Evolutionary conservation across 2,113 vertebrate genomes (phyloP), one percentile per base, ranked within the genome.

Genomic region (Festucalex cinctus): DNA sequence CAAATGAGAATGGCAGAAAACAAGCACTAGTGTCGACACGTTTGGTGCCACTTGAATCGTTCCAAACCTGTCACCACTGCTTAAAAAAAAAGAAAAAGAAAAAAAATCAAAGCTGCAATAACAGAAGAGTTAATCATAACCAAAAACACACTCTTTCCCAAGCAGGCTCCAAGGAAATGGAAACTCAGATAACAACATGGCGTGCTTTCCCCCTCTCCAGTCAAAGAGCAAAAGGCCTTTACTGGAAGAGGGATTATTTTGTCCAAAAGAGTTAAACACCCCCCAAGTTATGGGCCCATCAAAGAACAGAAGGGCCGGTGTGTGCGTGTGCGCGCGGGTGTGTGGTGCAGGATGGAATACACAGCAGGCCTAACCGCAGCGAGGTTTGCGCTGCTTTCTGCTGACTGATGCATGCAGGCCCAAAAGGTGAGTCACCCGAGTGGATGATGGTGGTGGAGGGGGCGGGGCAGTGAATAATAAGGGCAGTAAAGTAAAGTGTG

Each of bases 221-320:
- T 74, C 74, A 69, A 75, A 69, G 39, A 51, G 71, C 71, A 74
- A 71, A 73, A 67, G 41, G 64, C 82, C 46, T 60, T 93, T 92
- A 90, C 91, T 92, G 91, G 92, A 92, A 93, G 73, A 86, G 68
- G 85, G 88, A 89, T 91, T 84, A 89, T 81, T 77, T 77, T 84
- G 87, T 92, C 90, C 87, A 91, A 89, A 91, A 90, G 76, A 86
- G 82, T 88, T 90, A 88, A 92, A 90, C 88, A 91, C 82, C 62
- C 73, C 78, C 80, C 76, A 83, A 90, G 91, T 92, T 92, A 92
- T 87, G 81, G 78, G 83, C 77, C 84, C 87, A 91, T 92, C 88
- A 92, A 93, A 90, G 86, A 83, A 73, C 73, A 82, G 73, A 64
- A 78, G 69, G 41, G 68, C 60, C 37, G 65, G 70, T 19, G 53